A percentile compares a stretch with the other conserved stretches of the same genome.
phyloP scores from a whole-genome alignment of 2,113 vertebrate genomes.

The Calyptommatus sinebrachiatus region DNA sequence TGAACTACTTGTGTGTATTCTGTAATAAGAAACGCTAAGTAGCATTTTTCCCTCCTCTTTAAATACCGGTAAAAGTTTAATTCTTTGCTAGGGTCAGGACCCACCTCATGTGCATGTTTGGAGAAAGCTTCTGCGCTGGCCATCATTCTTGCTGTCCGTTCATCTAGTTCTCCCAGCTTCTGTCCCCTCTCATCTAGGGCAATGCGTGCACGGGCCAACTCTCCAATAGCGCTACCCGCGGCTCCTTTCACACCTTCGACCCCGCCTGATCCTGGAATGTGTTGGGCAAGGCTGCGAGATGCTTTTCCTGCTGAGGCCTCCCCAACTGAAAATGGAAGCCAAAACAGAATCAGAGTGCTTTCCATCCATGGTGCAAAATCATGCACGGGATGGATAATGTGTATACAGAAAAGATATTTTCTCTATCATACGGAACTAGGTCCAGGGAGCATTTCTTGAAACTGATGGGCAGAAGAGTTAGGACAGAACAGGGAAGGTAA shows the following conservation, averaged over 20 bases:
- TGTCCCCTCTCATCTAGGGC: slow-evolving; percentile 95
- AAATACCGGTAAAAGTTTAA: neutral
- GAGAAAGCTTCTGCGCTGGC: slow-evolving; percentile 91
- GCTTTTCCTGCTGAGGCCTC: slow-evolving; percentile 93
- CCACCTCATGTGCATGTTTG: slow-evolving; percentile 96
- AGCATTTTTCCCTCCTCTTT: neutral
- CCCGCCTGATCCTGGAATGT: slow-evolving; percentile 89
- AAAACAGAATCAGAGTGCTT: neutral
- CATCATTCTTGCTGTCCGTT: slow-evolving; percentile 94
- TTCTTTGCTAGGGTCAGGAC: neutral
- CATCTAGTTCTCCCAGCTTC: slow-evolving; percentile 93
- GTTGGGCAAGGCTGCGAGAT: slow-evolving; percentile 91
- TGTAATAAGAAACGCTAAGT: neutral
- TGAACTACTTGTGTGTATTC: neutral
- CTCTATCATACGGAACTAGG: too few species aligned
- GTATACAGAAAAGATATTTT: too few species aligned
- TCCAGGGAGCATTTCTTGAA: too few species aligned
- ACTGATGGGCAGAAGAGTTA: too few species aligned
- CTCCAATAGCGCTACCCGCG: slow-evolving; percentile 85
- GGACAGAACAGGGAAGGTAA: too few species aligned
- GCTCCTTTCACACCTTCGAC: slow-evolving; percentile 90
- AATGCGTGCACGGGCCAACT: slow-evolving; percentile 88
- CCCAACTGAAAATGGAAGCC: slow-evolving; percentile 75
- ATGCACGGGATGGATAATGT: too few species aligned
- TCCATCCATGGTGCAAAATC: too few species aligned